These are phyloP conservation scores for Torymus auratus DNA, from an alignment of 2,888 invertebrate species.

Conservation along the genomic window DNA sequence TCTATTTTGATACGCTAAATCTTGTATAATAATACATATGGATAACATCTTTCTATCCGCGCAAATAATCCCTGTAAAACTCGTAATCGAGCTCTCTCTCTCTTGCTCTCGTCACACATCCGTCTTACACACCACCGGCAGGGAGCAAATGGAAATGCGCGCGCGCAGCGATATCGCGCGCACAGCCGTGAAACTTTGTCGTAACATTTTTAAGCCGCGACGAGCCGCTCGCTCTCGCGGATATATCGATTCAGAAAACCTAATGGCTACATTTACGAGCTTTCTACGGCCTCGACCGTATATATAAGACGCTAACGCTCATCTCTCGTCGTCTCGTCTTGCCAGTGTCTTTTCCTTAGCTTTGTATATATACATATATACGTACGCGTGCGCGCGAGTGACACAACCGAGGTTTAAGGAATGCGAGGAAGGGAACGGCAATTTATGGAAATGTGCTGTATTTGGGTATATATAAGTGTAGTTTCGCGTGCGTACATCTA, in stretches of 20 bases:
- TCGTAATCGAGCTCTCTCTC: too few relatives aligned
- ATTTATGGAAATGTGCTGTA: too few relatives aligned
- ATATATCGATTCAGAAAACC: constrained; percentile 58
- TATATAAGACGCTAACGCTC: constrained; percentile 47
- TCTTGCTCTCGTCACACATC: not conserved
- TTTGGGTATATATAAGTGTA: too few relatives aligned
- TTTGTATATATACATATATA: too few relatives aligned
- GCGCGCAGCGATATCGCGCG: constrained; percentile 33
- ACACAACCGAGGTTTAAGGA: too few relatives aligned
- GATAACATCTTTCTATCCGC: too few relatives aligned
- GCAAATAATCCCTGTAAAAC: too few relatives aligned
- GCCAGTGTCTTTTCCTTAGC: not conserved
- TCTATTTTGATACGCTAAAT: too few relatives aligned
- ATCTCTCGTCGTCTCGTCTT: constrained; percentile 48
- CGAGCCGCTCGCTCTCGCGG: not conserved
- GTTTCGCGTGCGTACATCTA: too few relatives aligned
- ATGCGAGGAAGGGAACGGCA: too few relatives aligned
- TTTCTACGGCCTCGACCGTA: constrained; percentile 43
- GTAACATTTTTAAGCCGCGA: constrained; percentile 54
- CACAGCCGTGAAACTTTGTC: constrained; percentile 54
- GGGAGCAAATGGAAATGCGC: constrained; percentile 22
- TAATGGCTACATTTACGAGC: constrained; percentile 61
- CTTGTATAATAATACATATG: too few relatives aligned
- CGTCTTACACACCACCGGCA: not conserved
- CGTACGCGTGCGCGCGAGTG: too few relatives aligned